Percentiles rank a stretch among this genome's conserved stretches.
These are phyloP conservation scores for Cantharis nigra DNA, from an alignment of 2,888 invertebrate genomes.

Conservation along the genomic window DNA sequence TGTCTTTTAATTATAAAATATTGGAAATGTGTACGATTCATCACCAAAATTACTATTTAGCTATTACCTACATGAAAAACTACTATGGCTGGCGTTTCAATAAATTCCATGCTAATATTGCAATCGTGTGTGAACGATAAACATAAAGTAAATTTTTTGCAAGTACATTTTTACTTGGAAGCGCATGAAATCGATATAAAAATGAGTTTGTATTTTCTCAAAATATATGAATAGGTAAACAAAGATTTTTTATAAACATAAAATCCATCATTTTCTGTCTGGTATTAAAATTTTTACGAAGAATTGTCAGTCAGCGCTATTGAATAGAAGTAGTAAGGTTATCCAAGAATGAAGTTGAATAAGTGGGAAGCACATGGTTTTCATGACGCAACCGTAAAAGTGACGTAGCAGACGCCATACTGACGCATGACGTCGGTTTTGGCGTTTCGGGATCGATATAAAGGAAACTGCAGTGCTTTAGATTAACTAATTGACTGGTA, in stretches of 20 bases:
- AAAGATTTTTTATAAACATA: not conserved
- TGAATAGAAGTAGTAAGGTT: not conserved
- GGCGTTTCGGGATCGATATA: constrained; percentile 42
- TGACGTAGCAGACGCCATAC: constrained; percentile 59
- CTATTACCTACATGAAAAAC: not conserved
- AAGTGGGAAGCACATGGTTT: constrained; percentile 37
- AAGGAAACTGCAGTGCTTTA: constrained; percentile 44
- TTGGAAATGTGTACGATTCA: not conserved
- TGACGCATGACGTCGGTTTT: constrained; percentile 57
- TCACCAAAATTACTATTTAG: not conserved
- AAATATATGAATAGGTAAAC: not conserved
- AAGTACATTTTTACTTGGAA: not conserved
- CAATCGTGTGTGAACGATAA: not conserved
- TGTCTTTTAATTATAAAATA: not conserved
- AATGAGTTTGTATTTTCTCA: not conserved
- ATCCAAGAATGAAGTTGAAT: not conserved
- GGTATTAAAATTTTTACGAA: not conserved
- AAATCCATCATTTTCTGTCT: not conserved
- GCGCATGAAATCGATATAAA: not conserved
- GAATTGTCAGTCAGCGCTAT: not conserved
- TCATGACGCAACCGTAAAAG: constrained; percentile 42
- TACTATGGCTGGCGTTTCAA: not conserved
- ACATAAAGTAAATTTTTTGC: not conserved
- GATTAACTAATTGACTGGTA: constrained; percentile 41
- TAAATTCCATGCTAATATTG: not conserved